Conservation (phyloP, 92 coral and sea anemone genomes). For the Montipora capitata region DNA sequence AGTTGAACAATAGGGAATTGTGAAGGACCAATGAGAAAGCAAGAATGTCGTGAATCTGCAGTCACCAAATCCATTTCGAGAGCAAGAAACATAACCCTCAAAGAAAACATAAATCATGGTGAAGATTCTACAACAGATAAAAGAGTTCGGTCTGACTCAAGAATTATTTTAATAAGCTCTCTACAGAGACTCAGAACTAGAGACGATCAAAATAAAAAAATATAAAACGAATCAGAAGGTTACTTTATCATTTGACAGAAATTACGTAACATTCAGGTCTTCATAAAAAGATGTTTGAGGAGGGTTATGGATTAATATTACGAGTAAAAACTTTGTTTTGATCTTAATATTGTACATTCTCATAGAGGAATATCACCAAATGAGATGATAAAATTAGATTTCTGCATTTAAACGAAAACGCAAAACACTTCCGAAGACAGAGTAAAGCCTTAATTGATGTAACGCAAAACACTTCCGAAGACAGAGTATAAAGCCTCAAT, state of each 20-base stretch:
- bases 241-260: too few species aligned
- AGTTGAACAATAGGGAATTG: constrained; percentile 56
- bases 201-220: too few species aligned
- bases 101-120: constrained; percentile 3
- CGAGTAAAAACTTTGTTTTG: constrained; percentile 45
- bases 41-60: constrained; percentile 50
- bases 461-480: too few species aligned
- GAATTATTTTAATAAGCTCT: too few species aligned
- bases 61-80: constrained; percentile 20
- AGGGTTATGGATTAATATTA: neutral
- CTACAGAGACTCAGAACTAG: neutral
- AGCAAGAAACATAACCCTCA: constrained; percentile 14
- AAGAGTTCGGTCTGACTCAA: neutral
- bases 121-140: constrained; percentile 16
- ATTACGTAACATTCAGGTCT: neutral
- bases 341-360: constrained; percentile 17
- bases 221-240: too few species aligned
- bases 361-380: neutral
- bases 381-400: neutral
- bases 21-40: constrained; percentile 58
- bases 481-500: too few species aligned
- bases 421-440: neutral
- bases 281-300: constrained; percentile 4
- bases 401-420: neutral
- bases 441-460: too few species aligned